Conservation (phyloP, 2,797 vertebrate species). For the Coranthus polyacanthus region DNA sequence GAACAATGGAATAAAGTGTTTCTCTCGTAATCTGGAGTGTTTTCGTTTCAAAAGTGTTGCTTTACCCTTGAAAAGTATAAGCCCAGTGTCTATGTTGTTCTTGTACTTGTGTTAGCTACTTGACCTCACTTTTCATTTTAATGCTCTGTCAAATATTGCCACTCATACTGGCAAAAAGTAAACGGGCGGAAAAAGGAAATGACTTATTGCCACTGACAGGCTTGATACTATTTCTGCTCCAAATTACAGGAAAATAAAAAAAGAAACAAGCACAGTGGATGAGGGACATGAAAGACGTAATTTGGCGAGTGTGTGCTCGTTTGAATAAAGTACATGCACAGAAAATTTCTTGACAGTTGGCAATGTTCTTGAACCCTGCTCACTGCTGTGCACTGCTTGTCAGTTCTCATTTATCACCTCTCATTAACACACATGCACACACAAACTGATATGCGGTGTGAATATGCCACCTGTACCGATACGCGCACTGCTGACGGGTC, state of each 20-base stretch:
- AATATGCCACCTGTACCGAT: constrained; percentile 67
- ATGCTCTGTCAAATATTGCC: not conserved
- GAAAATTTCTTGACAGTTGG: constrained; percentile 54
- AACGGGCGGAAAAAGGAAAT: constrained; percentile 16
- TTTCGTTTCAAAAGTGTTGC: not conserved
- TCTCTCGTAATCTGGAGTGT: not conserved
- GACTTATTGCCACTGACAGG: constrained; percentile 1
- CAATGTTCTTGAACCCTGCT: constrained; percentile 61
- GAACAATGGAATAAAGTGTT: not conserved
- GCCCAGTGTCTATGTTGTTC: not conserved
- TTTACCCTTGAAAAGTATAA: not conserved
- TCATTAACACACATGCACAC: constrained; percentile 48
- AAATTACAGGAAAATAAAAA: constrained; percentile 28
- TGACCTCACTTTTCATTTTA: constrained; percentile 22
- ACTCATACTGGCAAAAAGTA: constrained; percentile 9
- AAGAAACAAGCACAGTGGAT: constrained; percentile 5
- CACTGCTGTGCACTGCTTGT: constrained; percentile 40
- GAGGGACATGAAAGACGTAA: constrained; percentile 25
- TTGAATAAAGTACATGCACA: constrained; percentile 10
- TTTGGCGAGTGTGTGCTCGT: not conserved
- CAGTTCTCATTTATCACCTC: constrained; percentile 60
- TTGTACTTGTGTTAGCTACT: constrained; percentile 2
- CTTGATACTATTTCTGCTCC: constrained; percentile 10
- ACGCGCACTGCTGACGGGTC: constrained; percentile 35
- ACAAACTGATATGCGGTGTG: constrained; percentile 54